Evolutionary conservation across 1,140 invertebrate genomes (phyloP), one percentile per base, ranked within the genome.

Genomic region (Diachasmimorpha longicaudata): DNA sequence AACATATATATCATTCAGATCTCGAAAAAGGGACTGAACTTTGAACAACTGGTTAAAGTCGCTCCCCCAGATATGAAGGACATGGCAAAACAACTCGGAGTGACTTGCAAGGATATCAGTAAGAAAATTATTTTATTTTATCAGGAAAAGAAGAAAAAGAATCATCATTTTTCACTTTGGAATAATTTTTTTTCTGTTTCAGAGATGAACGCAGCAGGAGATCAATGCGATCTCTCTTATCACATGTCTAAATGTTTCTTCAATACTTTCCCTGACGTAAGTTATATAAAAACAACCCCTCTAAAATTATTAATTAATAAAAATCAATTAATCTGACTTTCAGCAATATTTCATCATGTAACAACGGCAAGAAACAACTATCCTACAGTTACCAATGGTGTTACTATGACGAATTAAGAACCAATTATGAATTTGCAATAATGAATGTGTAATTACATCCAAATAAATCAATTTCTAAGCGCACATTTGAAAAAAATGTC

Each of bases 191-290:
- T n/a, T 63, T 63, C 31, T 63, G 6, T 63, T 63, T 6, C 58
- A 63, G 58, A 63, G 14, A 16, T 16, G 39, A 25, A 68, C 2
- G 16, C 14, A 9, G 48, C 5, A 1, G 36, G n/a, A 14, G 78
- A 84, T 23, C 48, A 75, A 0, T 84, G 83, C 39, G 67, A 74
- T 0, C 44, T 77, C 21, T 36, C 78, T 1, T 76, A 42, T 10
- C 78, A 79, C 8, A 75, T 84, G 6, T 75, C 79, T 21, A 77
- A 79, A 25, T 85, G 74, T 36, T 44, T 75, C n/a, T 70, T 58
- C 19, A 75, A 75, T 11, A 36, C 48, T 16, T 44, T 19, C n/a
- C 68, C 68, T 14, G 68, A 70, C 4, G 23, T 23, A 63, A 76
- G 14, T 66, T 42, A 6, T 31, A 31, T 6, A 31, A 31, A 31